Evolutionary conservation across 2,888 invertebrate genomes (phyloP).

Genomic region (Agrotis ipsilon): DNA sequence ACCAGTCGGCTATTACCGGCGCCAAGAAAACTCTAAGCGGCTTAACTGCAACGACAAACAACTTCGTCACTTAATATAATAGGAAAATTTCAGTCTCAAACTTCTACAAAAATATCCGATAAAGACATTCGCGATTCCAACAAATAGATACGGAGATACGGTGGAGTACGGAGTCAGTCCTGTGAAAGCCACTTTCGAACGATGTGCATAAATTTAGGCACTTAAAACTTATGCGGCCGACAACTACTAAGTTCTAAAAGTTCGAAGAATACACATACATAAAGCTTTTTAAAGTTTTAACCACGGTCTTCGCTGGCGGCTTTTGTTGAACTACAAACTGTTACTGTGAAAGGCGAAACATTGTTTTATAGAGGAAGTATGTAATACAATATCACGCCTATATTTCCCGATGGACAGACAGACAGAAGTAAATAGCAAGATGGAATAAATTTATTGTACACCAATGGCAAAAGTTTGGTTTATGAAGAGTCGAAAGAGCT

Average conservation of each 20-base stretch:
- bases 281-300: conserved; percentile 65
- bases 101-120: conserved; percentile 39
- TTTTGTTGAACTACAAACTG: conserved; percentile 44
- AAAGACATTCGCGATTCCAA: conserved; percentile 35
- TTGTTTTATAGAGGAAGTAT: conserved; percentile 18
- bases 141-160: conserved; percentile 55
- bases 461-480: too few species aligned
- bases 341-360: conserved; percentile 22
- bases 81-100: conserved; percentile 28
- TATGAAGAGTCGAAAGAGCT: too few species aligned
- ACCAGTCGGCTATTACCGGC: conserved; percentile 39
- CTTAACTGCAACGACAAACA: conserved; percentile 41
- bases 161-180: conserved; percentile 37
- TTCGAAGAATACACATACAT: conserved; percentile 63
- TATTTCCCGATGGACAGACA: neutral
- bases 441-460: too few species aligned
- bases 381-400: neutral
- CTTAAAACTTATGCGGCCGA: conserved; percentile 62
- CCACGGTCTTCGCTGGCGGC: conserved; percentile 41
- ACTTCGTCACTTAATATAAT: conserved; percentile 22
- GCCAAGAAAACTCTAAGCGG: conserved; percentile 29
- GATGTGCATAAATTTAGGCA: conserved; percentile 69
- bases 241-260: conserved; percentile 52
- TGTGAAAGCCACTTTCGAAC: conserved; percentile 63
- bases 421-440: too few species aligned